A percentile compares a stretch with the other conserved stretches of the same genome.
Conservation (phyloP, 2,888 invertebrate genomes). For the Pachymerium ferrugineum region DNA sequence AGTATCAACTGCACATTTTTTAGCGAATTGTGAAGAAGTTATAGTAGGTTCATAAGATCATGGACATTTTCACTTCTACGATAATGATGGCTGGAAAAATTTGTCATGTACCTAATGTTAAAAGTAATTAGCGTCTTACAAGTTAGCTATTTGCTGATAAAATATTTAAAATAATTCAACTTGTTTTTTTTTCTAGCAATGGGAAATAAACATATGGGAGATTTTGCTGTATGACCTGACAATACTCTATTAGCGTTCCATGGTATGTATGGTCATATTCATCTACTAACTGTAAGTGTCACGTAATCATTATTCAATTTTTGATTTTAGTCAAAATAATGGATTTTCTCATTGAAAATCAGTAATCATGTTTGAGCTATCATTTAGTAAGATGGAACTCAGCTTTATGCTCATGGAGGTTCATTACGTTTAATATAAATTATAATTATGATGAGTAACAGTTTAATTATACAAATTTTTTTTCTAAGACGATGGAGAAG, state of each 20-base stretch:
- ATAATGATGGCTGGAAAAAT: conserved; percentile 72
- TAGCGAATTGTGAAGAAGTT: conserved; percentile 68
- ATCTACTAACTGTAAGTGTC: conserved; percentile 60
- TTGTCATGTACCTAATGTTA: conserved; percentile 55
- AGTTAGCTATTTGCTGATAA: not conserved
- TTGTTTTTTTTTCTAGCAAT: conserved; percentile 31
- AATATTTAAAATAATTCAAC: not conserved
- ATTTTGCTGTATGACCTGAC: conserved; percentile 74
- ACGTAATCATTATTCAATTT: not conserved
- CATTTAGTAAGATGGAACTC: conserved; percentile 66
- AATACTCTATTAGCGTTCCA: conserved; percentile 68
- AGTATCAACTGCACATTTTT: conserved; percentile 67
- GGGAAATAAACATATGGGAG: conserved; percentile 42
- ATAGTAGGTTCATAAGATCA: conserved; percentile 62
- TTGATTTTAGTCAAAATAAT: conserved; percentile 60
- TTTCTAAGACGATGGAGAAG: conserved; percentile 58
- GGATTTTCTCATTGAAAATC: conserved; percentile 69
- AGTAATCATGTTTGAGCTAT: conserved; percentile 64
- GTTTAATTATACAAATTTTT: no score
- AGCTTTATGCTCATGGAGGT: conserved; percentile 68
- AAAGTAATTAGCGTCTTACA: conserved; percentile 44
- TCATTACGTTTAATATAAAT: conserved; percentile 37
- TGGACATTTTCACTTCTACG: conserved; percentile 65
- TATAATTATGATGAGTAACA: no score
- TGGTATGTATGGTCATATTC: conserved; percentile 72